Evolutionary conservation across 2,888 invertebrate genomes (phyloP).

Genomic region (Crematogaster levior): DNA sequence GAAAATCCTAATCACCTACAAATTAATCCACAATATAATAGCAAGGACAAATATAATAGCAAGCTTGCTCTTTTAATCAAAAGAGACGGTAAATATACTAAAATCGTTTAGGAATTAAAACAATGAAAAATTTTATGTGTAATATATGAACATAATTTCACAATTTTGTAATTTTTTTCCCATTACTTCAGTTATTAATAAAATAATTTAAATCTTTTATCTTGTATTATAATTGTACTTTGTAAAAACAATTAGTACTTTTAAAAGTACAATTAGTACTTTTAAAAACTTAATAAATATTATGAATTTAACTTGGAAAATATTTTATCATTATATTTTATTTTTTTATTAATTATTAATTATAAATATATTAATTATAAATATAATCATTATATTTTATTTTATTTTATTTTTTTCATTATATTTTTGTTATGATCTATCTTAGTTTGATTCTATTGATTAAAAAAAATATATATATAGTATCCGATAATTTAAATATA

Average conservation of each 20-base stretch:
- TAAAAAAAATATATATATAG: background rate
- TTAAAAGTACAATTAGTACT: background rate
- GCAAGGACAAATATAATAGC: background rate
- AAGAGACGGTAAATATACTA: background rate
- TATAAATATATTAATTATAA: too few species aligned
- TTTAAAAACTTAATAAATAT: background rate
- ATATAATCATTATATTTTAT: too few species aligned
- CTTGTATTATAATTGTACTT: background rate
- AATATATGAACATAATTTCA: background rate
- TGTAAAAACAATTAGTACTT: too few species aligned
- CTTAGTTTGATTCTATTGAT: background rate
- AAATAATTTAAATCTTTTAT: background rate
- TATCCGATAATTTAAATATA: too few species aligned
- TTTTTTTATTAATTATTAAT: too few species aligned
- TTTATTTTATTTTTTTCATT: too few species aligned
- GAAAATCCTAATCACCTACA: constrained; percentile 63
- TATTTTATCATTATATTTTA: background rate
- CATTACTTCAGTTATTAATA: background rate
- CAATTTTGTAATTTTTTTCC: background rate
- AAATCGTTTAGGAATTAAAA: background rate
- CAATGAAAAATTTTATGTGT: background rate
- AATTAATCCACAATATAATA: constrained; percentile 12
- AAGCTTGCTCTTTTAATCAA: background rate
- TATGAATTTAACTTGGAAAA: background rate
- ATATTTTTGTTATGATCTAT: too few species aligned